A percentile compares a stretch with the other conserved stretches of the same genome.
phyloP scores from a whole-genome alignment of 1,140 invertebrate species.

The Drosophila grimshawi region DNA sequence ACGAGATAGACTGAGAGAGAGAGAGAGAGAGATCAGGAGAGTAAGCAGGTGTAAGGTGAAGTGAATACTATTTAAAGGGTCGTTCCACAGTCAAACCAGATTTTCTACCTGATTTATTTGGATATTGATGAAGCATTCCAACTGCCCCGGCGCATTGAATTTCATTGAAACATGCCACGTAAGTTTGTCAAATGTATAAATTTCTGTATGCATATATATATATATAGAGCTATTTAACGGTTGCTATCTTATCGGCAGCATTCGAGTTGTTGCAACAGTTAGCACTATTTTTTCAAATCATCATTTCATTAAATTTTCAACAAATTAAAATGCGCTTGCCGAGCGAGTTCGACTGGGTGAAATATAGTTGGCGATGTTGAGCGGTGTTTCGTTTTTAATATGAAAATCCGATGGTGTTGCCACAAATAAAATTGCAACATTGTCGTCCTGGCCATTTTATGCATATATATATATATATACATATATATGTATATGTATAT shows the following conservation, averaged over 20 bases:
- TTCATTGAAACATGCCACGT: background rate
- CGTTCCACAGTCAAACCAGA: background rate
- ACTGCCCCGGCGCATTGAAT: slow-evolving; percentile 56
- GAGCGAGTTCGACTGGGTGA: too few species aligned
- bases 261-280: too few species aligned
- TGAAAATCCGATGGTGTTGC: background rate
- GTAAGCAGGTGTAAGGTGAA: background rate
- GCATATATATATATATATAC: background rate
- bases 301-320: too few species aligned
- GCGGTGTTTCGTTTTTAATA: background rate
- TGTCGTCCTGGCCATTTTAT: background rate
- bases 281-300: too few species aligned
- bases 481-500: too few species aligned
- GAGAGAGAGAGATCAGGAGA: background rate
- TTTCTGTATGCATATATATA: slow-evolving; percentile 5
- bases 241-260: background rate
- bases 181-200: too few species aligned
- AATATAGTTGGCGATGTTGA: too few species aligned
- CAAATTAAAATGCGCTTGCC: too few species aligned
- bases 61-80: background rate
- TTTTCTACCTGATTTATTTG: slow-evolving; percentile 52
- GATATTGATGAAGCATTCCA: slow-evolving; percentile 75
- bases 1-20: slow-evolving; percentile 1
- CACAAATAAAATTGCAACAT: slow-evolving; percentile 1
- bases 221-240: slow-evolving; percentile 1